Percentiles rank a stretch among this genome's conserved stretches.
Conservation (phyloP, 2,888 invertebrate species). For the Phortica okadai region DNA sequence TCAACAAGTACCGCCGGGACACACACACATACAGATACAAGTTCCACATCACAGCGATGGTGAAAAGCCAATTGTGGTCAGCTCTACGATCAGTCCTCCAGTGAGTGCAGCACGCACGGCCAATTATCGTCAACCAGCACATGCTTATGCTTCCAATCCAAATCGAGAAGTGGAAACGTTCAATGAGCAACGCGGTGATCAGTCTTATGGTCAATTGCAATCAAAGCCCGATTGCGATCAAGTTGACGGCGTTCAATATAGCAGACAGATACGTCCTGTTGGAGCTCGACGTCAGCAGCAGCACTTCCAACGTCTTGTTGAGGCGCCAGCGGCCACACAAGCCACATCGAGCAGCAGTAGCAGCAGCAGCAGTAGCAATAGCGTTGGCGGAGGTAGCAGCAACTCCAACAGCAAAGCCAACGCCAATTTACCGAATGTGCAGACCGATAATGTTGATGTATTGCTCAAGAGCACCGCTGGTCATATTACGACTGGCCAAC, state of each 20-base stretch:
- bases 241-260: neutral
- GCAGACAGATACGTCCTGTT: neutral
- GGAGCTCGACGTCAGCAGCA: slow-evolving; percentile 67
- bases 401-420: neutral
- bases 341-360: slow-evolving; percentile 52
- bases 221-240: slow-evolving; percentile 60
- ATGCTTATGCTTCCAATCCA: neutral
- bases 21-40: slow-evolving; percentile 69
- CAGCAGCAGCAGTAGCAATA: slow-evolving; percentile 70
- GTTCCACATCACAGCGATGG: slow-evolving; percentile 57
- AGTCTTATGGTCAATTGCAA: slow-evolving; percentile 36
- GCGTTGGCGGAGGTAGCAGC: slow-evolving; percentile 66
- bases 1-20: slow-evolving; percentile 35
- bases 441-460: slow-evolving; percentile 70
- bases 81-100: slow-evolving; percentile 61
- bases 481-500: slow-evolving; percentile 76
- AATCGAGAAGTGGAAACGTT: slow-evolving; percentile 32
- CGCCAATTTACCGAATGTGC: slow-evolving; percentile 33
- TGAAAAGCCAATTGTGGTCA: slow-evolving; percentile 58
- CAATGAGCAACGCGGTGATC: slow-evolving; percentile 19
- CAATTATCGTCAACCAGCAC: slow-evolving; percentile 16
- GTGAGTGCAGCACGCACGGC: slow-evolving; percentile 2
- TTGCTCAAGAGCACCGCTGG: slow-evolving; percentile 74
- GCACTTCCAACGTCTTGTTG: slow-evolving; percentile 78
- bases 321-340: slow-evolving; percentile 64